Evolutionary conservation across 1,140 invertebrate genomes (phyloP).

Genomic region (Anadara kagoshimensis): DNA sequence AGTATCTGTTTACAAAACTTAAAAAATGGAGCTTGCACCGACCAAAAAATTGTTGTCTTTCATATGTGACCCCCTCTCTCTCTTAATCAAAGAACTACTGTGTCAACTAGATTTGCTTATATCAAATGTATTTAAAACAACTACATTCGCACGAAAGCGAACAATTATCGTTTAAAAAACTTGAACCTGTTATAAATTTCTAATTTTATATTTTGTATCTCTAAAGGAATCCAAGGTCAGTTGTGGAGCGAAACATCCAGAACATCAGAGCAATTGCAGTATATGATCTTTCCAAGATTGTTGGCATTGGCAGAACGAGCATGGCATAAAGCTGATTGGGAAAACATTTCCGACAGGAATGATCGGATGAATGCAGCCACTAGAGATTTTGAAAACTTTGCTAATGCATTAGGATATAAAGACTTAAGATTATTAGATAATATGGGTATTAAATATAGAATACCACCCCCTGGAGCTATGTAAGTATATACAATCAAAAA

Average conservation of each 20-base stretch:
- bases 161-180: no score
- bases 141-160: no score
- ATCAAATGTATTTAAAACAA: no score
- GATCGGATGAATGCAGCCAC: slow-evolving; percentile 22
- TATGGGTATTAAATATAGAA: slow-evolving; percentile 57
- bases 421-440: slow-evolving; percentile 63
- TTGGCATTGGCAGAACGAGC: slow-evolving; percentile 66
- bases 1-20: no score
- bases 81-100: no score
- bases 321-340: slow-evolving; percentile 68
- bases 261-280: slow-evolving; percentile 49
- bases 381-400: slow-evolving; percentile 65
- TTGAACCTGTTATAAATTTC: no score
- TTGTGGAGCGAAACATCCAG: slow-evolving; percentile 61
- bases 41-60: no score
- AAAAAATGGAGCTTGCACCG: no score
- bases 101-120: no score
- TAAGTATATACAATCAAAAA: no score
- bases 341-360: slow-evolving; percentile 19
- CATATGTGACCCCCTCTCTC: no score
- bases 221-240: slow-evolving; percentile 60
- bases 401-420: slow-evolving; percentile 53
- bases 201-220: no score
- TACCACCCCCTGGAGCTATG: slow-evolving; percentile 66
- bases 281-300: slow-evolving; percentile 65